Conservation (phyloP, 2,113 vertebrate genomes). For the Theristicus caerulescens region DNA sequence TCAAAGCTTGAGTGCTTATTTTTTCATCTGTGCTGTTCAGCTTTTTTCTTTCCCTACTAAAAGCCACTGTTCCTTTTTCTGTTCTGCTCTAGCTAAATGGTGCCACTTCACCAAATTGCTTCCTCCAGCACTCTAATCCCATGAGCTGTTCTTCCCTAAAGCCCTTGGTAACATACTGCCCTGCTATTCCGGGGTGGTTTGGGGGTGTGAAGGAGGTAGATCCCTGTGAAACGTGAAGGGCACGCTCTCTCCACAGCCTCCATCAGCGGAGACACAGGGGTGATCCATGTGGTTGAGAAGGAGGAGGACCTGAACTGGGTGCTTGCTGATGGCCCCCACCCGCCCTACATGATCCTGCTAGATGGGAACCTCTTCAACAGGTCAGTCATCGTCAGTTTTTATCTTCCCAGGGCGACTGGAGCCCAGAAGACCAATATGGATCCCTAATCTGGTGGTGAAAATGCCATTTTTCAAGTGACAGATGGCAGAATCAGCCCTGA, state of each 20-base stretch:
- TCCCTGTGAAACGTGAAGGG: background rate
- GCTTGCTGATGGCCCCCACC: conserved; percentile 78
- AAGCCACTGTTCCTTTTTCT: background rate
- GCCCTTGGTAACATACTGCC: fast-evolving
- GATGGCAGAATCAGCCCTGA: background rate
- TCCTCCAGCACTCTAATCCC: background rate
- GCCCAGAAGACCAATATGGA: background rate
- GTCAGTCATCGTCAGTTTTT: conserved; percentile 40
- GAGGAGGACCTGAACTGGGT: conserved; percentile 86
- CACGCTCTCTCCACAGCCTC: conserved; percentile 55
- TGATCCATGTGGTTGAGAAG: conserved; percentile 88
- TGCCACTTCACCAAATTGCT: background rate
- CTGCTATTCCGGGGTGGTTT: fast-evolving
- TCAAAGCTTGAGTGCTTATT: background rate
- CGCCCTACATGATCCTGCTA: conserved; percentile 90
- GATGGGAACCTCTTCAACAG: conserved; percentile 86
- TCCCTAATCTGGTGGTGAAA: background rate
- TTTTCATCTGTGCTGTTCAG: background rate
- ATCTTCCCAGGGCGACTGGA: background rate
- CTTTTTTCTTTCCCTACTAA: background rate
- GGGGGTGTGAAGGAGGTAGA: too few species aligned
- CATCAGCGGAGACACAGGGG: conserved; percentile 85
- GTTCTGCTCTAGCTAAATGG: background rate
- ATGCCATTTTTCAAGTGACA: background rate
- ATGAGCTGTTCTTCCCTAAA: background rate